Percentiles rank a stretch among this genome's conserved stretches.
phyloP scores from a whole-genome alignment of 2,888 invertebrate genomes.

The Antitype chi region DNA sequence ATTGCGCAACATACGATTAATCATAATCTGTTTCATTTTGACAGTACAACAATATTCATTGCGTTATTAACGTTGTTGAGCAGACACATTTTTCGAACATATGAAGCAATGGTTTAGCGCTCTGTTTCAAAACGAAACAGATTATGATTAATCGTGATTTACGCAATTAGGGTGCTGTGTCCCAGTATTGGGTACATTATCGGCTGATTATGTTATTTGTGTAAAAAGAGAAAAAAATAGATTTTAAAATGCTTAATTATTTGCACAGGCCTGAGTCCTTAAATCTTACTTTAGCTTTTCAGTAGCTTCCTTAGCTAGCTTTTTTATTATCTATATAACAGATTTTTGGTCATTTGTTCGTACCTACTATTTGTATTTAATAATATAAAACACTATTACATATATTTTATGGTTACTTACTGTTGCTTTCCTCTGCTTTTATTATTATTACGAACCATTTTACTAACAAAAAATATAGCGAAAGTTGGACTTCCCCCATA shows the following conservation, averaged over 20 bases:
- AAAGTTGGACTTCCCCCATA: constrained; percentile 37
- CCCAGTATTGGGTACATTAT: neutral
- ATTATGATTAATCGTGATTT: too few relatives aligned
- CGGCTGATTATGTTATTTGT: neutral
- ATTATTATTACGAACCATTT: constrained; percentile 20
- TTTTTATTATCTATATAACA: neutral
- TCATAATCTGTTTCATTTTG: too few relatives aligned
- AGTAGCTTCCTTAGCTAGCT: neutral
- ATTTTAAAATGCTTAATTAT: neutral
- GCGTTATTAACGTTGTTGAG: too few relatives aligned
- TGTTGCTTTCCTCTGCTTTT: constrained; percentile 18
- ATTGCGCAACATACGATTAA: too few relatives aligned
- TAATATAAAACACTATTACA: neutral
- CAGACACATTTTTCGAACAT: too few relatives aligned
- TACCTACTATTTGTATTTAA: too few relatives aligned
- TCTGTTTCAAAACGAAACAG: too few relatives aligned
- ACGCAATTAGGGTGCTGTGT: too few relatives aligned
- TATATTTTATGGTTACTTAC: constrained; percentile 33
- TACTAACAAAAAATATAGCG: constrained; percentile 36
- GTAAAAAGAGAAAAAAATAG: too few relatives aligned
- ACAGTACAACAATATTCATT: too few relatives aligned
- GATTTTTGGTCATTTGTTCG: neutral
- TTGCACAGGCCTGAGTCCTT: neutral
- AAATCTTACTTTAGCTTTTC: neutral
- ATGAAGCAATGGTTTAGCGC: too few relatives aligned